These are phyloP conservation scores for Lucilia cuprina DNA, from an alignment of 1,140 invertebrate species.

Conservation along the genomic window DNA sequence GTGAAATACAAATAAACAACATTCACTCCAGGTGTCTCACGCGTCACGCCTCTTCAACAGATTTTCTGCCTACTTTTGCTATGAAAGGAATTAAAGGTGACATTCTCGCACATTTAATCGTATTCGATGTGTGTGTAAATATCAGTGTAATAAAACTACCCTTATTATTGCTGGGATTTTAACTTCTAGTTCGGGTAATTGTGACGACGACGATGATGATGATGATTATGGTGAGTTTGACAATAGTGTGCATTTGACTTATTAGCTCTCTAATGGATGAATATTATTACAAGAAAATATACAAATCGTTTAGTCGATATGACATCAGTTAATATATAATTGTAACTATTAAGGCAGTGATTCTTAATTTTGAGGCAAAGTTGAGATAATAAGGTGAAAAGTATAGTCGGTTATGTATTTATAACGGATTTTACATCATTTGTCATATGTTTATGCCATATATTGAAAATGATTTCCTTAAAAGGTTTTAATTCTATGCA, in stretches of 20 bases:
- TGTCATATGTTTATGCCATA: too few species aligned
- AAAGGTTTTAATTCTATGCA: too few species aligned
- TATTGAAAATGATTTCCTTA: too few species aligned
- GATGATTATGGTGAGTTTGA: slow-evolving; percentile 23
- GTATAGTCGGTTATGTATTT: too few species aligned
- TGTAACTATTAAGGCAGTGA: background rate
- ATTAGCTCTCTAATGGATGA: slow-evolving; percentile 39
- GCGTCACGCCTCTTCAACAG: slow-evolving; percentile 55
- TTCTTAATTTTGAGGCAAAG: background rate
- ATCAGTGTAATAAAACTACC: background rate
- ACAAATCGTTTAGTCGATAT: background rate
- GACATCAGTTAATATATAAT: background rate
- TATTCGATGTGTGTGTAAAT: too few species aligned
- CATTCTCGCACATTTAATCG: background rate
- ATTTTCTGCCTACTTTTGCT: slow-evolving; percentile 20
- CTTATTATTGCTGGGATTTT: background rate
- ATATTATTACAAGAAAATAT: background rate
- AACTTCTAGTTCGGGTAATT: too few species aligned
- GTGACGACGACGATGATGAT: background rate
- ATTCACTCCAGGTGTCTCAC: slow-evolving; percentile 62
- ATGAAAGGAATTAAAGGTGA: background rate
- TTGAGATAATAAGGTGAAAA: too few species aligned
- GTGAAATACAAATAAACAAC: slow-evolving; percentile 37
- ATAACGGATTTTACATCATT: too few species aligned
- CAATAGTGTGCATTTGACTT: slow-evolving; percentile 37